Base-by-base conservation (phyloP, 2,888 invertebrate species). In the Parapristionchus giblindavisi region DNA sequence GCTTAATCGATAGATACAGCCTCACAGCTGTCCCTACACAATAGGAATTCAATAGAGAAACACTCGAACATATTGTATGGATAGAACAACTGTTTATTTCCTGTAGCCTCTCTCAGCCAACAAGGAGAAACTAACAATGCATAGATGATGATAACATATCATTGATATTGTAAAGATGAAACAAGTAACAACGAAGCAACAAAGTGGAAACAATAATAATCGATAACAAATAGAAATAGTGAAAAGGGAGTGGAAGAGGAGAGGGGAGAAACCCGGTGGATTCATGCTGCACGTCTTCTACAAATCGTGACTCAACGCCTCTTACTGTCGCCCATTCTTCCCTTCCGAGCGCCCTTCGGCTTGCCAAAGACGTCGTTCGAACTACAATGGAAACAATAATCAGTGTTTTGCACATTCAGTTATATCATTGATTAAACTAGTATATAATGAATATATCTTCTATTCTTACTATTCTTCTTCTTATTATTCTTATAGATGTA, bases 351-450 rank as follows among this genome's bases (percentile, higher is more conserved):
- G 29, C 66, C 66, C 24, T 4, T 66, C 32, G 61, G 51, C 74
- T 51, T 48, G 11, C n/a, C 36, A 51, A 61, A 61, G 51, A 60
- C 74, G 36, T 61, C 52, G 36, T 74, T 63, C 63, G n/a, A 38
- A 61, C 74, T 73, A 61, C 5, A 73, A 72, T 32, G n/a, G n/a
- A n/a, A 29, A 6, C 11, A 27, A 8, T 27, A 27, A 56, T 27
- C n/a, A 79, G 5, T 63, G 63, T 32, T 32, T 43, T 43, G 43
- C 8, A 43, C 8, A 43, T 8, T 43, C 24, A n/a, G 8, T 54
- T 54, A n/a, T 24, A 54, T n/a, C 14, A 6, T 43, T 43, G 8
- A 8, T 43, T 11, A 24, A 43, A 27, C 5, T 17, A 40, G 11
- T 54, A 17, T 43, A 43, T 14, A 8, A 43, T n/a, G n/a, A 54